Evolutionary conservation across 2,888 invertebrate species (phyloP), one percentile per base, ranked within the genome.

Genomic region (Taenaris catops): DNA sequence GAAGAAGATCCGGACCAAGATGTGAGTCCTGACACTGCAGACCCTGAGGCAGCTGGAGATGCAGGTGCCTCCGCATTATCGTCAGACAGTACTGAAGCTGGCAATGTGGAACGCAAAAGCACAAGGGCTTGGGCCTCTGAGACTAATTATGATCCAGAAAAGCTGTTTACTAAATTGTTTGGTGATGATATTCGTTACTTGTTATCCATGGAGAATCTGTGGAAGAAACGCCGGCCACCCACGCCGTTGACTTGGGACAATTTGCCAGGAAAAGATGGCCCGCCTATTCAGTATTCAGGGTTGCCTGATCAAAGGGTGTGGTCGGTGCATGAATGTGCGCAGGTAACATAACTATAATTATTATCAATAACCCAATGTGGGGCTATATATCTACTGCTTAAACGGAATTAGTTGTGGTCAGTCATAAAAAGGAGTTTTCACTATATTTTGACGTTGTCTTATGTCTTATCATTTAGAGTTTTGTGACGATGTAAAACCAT

Each of bases 11-110:
- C 97, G 0, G 98, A 99, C 20, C 81, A 99, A 63, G 99, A 99
- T 70, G 98, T 99, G 1, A 98, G 98, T 5, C 99, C 99, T 0
- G 99, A 99, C 63, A 93, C 96, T 0, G 96, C 94, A 8, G 98
- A 99, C 80, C 97, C 98, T 3, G 98, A 98, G 78, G 94, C 95
- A 2, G 90, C 92, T 8, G 93, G 93, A 50, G 84, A 87, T 23
- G 93, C 93, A 2, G 93, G 92, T 0, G 67, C 88, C 31, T 81
- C 83, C 6, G 91, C 92, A 8, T 54, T 91, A 19, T 66, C 76
- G 3, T 57, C 78, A 0, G 83, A 89, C 53, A 75, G 88, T 2
- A 80, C 62, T 11, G 51, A 61, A 3, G 50, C 79, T 7, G 90
- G 90, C 3, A 90, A 90, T 33, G 73, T 90, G 0, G 83, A 88